Base-by-base conservation (phyloP, 2,888 invertebrate species). In the Microctonus aethiopoides region DNA sequence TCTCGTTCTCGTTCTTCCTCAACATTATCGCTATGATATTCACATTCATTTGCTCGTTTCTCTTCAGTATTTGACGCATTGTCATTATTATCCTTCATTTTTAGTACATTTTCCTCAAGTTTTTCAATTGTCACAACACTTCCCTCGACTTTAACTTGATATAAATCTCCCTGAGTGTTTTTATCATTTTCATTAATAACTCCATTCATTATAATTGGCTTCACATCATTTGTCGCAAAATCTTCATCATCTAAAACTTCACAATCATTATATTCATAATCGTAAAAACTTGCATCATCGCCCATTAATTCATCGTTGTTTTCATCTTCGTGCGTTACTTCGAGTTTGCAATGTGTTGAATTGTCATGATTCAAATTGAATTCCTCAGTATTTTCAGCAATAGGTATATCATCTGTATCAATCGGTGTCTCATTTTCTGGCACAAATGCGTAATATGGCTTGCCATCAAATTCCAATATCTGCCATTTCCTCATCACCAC, bases 401-500 rank as follows among this genome's bases (percentile, higher is more conserved):
- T 71, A 0, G 81, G 79, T 46, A 82, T 76, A 13, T 76, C 70
- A 0, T 79, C 79, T 0, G 79, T 76, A 13, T 78, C 75, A 4
- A 86, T 68, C 4, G 84, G 83, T 20, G 68, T 67, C 20, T 82
- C 84, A 57, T 81, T 80, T 72, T 84, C 84, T 34, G 86, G 85
- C 39, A 86, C 79, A 69, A 86, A 86, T 3, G 85, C 86, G 74
- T 86, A 86, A 78, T 85, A 86, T 0, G 85, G 83, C 16, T 83
- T 85, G 13, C 85, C 86, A 65, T 86, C 84, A 68, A 86, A 86
- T 54, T 86, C 86, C 70, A 86, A 76, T 68, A 86, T 85, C 69
- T 86, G 86, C 86, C 86, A 86, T 64, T 85, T 86, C 67, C 79
- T 81, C 86, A 86, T 86, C 11, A 84, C 78, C 56, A 86, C 78